Conservation (phyloP, 2,888 invertebrate species). For the Myopa tessellatipennis region DNA sequence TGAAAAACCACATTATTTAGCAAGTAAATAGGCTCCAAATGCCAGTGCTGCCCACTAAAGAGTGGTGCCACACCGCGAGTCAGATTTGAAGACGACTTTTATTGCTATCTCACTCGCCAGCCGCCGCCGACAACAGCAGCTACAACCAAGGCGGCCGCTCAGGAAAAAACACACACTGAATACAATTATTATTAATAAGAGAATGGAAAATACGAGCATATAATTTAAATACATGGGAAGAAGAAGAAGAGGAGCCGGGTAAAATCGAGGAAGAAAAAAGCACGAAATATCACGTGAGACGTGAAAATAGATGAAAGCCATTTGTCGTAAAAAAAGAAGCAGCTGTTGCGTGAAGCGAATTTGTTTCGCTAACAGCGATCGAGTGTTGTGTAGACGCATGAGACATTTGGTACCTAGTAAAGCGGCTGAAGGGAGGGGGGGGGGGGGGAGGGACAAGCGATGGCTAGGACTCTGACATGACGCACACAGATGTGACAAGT, state of each 20-base stretch:
- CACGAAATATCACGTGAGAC: neutral
- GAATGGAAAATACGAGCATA: neutral
- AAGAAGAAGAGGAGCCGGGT: neutral
- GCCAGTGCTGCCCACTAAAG: no score
- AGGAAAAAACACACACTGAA: neutral
- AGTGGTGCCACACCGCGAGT: conserved; percentile 12
- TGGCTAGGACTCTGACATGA: neutral
- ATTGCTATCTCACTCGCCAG: neutral
- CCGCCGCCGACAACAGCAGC: neutral
- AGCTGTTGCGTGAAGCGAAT: conserved; percentile 8
- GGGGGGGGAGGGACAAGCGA: neutral
- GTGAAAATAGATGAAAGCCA: neutral
- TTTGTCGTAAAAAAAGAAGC: conserved; percentile 20
- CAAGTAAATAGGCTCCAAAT: neutral
- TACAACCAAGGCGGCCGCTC: neutral
- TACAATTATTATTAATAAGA: conserved; percentile 25
- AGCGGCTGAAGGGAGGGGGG: neutral
- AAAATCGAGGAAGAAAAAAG: neutral
- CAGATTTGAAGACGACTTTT: neutral
- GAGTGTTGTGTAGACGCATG: conserved; percentile 13
- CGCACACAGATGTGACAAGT: neutral
- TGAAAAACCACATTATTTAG: conserved; percentile 14
- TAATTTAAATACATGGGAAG: neutral
- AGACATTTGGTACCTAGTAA: neutral
- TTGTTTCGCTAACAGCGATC: neutral